A percentile compares a stretch with the other conserved stretches of the same genome.
These are phyloP conservation scores for Chaitophorus viminalis DNA, from an alignment of 2,888 invertebrate genomes.

Conservation along the genomic window DNA sequence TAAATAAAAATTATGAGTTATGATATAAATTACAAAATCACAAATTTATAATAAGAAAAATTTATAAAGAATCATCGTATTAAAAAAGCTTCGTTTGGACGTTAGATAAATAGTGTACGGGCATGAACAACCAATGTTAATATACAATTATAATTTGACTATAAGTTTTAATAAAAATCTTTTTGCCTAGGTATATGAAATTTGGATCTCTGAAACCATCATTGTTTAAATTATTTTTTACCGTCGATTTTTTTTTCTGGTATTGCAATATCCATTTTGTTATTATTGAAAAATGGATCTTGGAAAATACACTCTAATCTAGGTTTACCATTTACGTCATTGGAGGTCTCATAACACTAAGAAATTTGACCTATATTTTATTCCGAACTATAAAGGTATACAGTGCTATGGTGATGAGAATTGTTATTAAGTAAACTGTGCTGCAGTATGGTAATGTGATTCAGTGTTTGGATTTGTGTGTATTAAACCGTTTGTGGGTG, in stretches of 20 bases:
- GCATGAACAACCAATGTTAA: too few species aligned
- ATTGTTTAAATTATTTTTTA: too few species aligned
- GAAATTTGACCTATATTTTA: constrained; percentile 29
- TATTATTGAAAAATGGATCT: background rate
- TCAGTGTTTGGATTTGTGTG: background rate
- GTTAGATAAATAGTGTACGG: too few species aligned
- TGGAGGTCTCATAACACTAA: background rate
- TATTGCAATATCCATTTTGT: background rate
- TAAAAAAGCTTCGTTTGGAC: too few species aligned
- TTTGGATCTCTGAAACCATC: background rate
- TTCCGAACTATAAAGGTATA: background rate
- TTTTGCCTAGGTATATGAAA: too few species aligned
- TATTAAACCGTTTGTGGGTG: constrained; percentile 16
- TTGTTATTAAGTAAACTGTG: constrained; percentile 11
- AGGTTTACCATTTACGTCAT: constrained; percentile 1
- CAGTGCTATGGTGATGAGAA: background rate
- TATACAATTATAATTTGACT: too few species aligned
- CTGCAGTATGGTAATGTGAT: background rate
- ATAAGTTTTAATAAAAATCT: too few species aligned
- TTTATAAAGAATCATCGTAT: too few species aligned
- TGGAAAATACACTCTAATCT: background rate
- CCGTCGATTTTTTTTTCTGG: too few species aligned
- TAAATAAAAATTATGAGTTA: too few species aligned
- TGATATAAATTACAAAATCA: too few species aligned
- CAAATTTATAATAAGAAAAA: too few species aligned